Evolutionary conservation across 53 echinoderm and acorn worm species (phyloP), one percentile per base, ranked within the genome.

Genomic region (Mesocentrotus franciscanus): DNA sequence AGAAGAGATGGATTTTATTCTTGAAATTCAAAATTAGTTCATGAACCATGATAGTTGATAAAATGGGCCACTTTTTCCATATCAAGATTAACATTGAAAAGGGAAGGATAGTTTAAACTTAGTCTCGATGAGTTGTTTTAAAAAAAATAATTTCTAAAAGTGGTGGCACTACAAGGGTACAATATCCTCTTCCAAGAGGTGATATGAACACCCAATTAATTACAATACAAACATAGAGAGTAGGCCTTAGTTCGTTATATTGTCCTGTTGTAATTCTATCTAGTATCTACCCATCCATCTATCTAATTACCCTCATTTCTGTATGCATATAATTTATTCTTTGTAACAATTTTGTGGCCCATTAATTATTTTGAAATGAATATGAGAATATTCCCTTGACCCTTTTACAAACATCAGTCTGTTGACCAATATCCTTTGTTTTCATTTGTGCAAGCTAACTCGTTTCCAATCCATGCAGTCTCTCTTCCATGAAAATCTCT

Each of bases 361-460:
- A 32, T 71, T 71, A 61, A 61, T 61, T 71, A 71, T 71, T 71
- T 71, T 76, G 76, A 33, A 30, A 76, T 33, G 76, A 15, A 76
- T 1, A 76, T 76, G 4, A 76, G 3, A 33, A 13, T 68, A 30
- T 84, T 55, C 42, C 84, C 55, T 20, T 84, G 84, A 55, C 84
- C 84, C 20, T 84, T 84, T 84, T 42, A 49, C 22, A 20, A 84
- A 84, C 22, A 84, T 39, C 55, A 55, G 42, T 39, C 84, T 49
- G 84, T 84, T 84, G 84, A 84, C 84, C 84, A 42, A 84, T 55
- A 49, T 84, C 42, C 42, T 6, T 84, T 84, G 84, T 84, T 55
- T 84, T 84, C 24, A 36, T 49, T 20, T 56, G 49, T 85, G 78
- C 29, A 34, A 18, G 71, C 71, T 79, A 79, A n/a, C 79, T 79